phyloP scores from a whole-genome alignment of 1,140 invertebrate genomes.

The Neotoxoptera formosana region DNA sequence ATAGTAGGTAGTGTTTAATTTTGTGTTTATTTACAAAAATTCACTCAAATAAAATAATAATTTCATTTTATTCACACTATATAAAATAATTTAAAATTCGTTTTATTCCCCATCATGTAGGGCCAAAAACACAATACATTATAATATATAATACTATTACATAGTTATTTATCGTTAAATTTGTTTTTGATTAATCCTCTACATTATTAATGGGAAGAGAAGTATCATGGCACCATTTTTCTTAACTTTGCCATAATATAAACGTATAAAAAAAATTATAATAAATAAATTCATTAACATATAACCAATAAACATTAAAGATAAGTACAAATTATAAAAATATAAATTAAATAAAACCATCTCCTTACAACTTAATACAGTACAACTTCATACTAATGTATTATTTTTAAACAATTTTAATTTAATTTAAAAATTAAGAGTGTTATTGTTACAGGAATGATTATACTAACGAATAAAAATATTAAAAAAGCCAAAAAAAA shows the following conservation, averaged over 20 bases:
- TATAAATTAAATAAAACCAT: conserved; percentile 39
- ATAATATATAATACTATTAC: conserved; percentile 23
- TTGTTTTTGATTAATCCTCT: conserved; percentile 47
- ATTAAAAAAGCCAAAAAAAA: conserved; percentile 23
- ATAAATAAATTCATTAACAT: conserved; percentile 26
- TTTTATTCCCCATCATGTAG: neutral
- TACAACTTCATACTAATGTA: neutral
- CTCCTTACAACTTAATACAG: neutral
- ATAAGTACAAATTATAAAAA: conserved; percentile 46
- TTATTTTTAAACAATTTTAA: conserved; percentile 29
- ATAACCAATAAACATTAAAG: conserved; percentile 24
- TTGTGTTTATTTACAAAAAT: conserved; percentile 9
- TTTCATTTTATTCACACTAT: conserved; percentile 19
- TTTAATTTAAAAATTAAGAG: conserved; percentile 21
- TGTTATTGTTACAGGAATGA: conserved; percentile 24
- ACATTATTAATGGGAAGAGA: conserved; percentile 1
- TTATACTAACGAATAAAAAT: conserved; percentile 42
- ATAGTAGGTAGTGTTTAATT: neutral
- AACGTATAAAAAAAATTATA: conserved; percentile 7
- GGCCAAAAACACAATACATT: conserved; percentile 21
- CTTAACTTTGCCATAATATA: conserved; percentile 17
- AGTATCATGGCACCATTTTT: conserved; percentile 35
- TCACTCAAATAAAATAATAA: neutral
- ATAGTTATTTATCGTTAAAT: neutral
- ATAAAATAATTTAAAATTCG: conserved; percentile 49